A percentile compares a stretch with the other conserved stretches of the same genome.
phyloP scores from a whole-genome alignment of 2,113 vertebrate genomes.

The Archocentrus centrarchus region DNA sequence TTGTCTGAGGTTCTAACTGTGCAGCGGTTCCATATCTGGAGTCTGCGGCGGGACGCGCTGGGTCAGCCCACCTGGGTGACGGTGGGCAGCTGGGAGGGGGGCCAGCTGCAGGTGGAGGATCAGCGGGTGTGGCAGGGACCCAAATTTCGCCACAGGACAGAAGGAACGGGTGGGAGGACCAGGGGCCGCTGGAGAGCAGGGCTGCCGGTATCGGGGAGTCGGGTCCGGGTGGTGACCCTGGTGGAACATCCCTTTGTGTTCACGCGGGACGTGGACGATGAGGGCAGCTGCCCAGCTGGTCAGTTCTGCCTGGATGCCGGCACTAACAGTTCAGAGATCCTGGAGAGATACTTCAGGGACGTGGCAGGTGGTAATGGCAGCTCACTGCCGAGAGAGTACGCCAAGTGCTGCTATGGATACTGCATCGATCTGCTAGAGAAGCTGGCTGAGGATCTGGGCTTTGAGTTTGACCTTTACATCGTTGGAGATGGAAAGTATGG shows the following conservation, averaged over 20 bases:
- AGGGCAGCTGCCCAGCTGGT: conserved; percentile 88
- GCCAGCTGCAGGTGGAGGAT: conserved; percentile 83
- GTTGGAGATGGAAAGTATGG: conserved; percentile 93
- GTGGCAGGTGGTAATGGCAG: conserved; percentile 75
- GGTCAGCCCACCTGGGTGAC: conserved; percentile 92
- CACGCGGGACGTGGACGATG: conserved; percentile 87
- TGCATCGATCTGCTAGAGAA: conserved; percentile 92
- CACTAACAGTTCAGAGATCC: conserved; percentile 81
- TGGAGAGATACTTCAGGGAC: conserved; percentile 83
- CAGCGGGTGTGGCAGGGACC: conserved; percentile 73
- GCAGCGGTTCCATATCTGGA: conserved; percentile 87
- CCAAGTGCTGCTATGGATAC: conserved; percentile 91
- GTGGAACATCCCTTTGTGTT: conserved; percentile 94
- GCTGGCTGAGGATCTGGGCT: conserved; percentile 87
- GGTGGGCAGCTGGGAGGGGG: conserved; percentile 84
- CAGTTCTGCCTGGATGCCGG: conserved; percentile 89
- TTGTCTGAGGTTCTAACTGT: conserved; percentile 76
- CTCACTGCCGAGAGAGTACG: conserved; percentile 75
- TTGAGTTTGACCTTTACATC: conserved; percentile 90
- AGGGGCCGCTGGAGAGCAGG: conserved; percentile 64
- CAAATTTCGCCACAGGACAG: conserved; percentile 26
- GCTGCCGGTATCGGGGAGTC: conserved; percentile 48
- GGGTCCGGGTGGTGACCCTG: conserved; percentile 88
- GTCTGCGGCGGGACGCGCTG: conserved; percentile 80
- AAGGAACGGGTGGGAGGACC: conserved; percentile 39